Evolutionary conservation across 2,797 vertebrate genomes (phyloP).

Genomic region (Phaenicophaeus curvirostris): DNA sequence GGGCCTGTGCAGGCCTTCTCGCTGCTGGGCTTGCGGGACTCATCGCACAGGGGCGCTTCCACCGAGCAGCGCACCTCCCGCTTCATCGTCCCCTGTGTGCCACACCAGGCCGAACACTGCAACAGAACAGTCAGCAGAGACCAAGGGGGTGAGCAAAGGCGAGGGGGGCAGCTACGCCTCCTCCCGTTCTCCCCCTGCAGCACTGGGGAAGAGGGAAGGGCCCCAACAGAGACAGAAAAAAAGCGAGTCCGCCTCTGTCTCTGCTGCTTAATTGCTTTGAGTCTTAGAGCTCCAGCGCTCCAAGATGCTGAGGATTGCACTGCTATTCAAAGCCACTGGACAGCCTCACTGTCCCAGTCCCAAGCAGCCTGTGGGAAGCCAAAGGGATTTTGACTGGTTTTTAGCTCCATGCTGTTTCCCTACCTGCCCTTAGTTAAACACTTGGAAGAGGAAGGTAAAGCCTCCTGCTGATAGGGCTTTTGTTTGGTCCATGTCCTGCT

Average conservation of each 20-base stretch:
- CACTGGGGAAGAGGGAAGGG: background rate
- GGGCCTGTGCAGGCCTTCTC: slow-evolving; percentile 82
- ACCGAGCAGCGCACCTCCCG: slow-evolving; percentile 89
- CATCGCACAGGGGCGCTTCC: slow-evolving; percentile 80
- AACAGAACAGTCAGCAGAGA: background rate
- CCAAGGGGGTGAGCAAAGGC: rapidly evolving
- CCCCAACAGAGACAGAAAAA: background rate
- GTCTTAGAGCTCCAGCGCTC: background rate
- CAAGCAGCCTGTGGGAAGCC: background rate
- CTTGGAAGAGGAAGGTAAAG: background rate
- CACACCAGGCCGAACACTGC: slow-evolving; percentile 86
- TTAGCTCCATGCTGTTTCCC: background rate
- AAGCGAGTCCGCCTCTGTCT: rapidly evolving
- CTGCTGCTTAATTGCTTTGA: background rate
- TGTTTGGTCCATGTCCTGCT: background rate
- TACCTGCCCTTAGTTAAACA: background rate
- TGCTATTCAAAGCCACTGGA: background rate
- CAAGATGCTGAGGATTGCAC: background rate
- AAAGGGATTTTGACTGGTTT: background rate
- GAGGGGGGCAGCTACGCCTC: background rate
- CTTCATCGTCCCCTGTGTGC: slow-evolving; percentile 76
- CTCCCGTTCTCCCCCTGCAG: background rate
- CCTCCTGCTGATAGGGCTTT: background rate
- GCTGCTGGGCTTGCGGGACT: slow-evolving; percentile 77
- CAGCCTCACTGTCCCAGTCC: background rate